These are phyloP conservation scores for Erythrocercus mccallii DNA, from an alignment of 2,113 vertebrate genomes.

Conservation along the genomic window DNA sequence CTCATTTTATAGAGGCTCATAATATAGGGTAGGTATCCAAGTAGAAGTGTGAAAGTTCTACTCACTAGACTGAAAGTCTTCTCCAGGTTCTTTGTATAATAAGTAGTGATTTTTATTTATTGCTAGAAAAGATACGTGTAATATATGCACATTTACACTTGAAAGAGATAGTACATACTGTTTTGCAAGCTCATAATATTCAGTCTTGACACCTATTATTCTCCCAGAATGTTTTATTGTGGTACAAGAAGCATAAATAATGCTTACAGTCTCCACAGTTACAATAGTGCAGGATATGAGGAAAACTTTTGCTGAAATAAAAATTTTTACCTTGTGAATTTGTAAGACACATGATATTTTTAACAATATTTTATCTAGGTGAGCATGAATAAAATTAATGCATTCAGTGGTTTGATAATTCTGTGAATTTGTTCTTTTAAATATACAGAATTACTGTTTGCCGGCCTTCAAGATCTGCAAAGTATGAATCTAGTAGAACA, in stretches of 20 bases:
- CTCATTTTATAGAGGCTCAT: neutral
- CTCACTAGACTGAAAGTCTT: neutral
- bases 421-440: neutral
- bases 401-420: neutral
- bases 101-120: neutral
- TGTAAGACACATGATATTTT: neutral
- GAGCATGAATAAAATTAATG: neutral
- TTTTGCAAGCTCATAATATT: neutral
- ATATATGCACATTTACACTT: neutral
- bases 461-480: neutral
- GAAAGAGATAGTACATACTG: neutral
- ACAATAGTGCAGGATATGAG: neutral
- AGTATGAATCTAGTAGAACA: neutral
- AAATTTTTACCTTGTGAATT: neutral
- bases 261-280: neutral
- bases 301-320: neutral
- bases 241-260: neutral
- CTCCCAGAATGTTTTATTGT: neutral
- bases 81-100: neutral
- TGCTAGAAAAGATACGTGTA: neutral
- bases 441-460: neutral
- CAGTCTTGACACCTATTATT: neutral
- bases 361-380: neutral
- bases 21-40: neutral
- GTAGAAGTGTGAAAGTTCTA: neutral